phyloP scores from a whole-genome alignment of 1,140 invertebrate species.

The Danaus plexippus region DNA sequence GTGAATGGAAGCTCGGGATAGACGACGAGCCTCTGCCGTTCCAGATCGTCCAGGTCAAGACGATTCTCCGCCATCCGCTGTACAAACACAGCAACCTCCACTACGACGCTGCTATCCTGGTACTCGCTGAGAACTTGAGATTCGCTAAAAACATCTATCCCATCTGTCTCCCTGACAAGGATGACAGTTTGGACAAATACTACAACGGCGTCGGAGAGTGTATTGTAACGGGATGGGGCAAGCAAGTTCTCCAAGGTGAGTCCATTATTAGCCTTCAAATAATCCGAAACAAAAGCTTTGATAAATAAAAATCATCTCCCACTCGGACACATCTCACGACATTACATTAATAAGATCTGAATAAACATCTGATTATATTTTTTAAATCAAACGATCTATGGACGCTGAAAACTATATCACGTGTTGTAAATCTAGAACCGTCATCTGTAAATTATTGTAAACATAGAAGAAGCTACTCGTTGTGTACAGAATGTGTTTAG shows the following conservation, averaged over 20 bases:
- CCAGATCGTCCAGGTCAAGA: constrained; percentile 80
- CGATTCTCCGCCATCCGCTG: constrained; percentile 79
- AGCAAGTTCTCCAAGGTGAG: constrained; percentile 82
- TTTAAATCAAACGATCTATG: too few relatives aligned
- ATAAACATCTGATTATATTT: too few relatives aligned
- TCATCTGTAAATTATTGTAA: too few relatives aligned
- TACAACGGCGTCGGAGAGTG: constrained; percentile 75
- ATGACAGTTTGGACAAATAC: constrained; percentile 56
- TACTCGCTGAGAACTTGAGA: constrained; percentile 75
- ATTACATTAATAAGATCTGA: too few relatives aligned
- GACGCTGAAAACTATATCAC: too few relatives aligned
- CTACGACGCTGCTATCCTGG: constrained; percentile 82
- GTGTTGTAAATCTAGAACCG: too few relatives aligned
- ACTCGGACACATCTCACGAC: too few relatives aligned
- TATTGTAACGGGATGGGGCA: constrained; percentile 87
- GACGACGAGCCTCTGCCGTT: constrained; percentile 85
- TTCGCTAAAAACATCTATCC: constrained; percentile 81
- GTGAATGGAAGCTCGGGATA: constrained; percentile 88
- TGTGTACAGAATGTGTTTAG: too few relatives aligned
- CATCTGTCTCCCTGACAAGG: constrained; percentile 76
- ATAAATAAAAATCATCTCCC: too few relatives aligned
- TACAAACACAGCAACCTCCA: constrained; percentile 76
- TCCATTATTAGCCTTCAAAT: constrained; percentile 8
- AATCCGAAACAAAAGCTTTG: too few relatives aligned
- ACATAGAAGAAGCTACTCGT: too few relatives aligned